Conservation (phyloP, 2,888 invertebrate species). For the Chalcosyrphus nemorum region DNA sequence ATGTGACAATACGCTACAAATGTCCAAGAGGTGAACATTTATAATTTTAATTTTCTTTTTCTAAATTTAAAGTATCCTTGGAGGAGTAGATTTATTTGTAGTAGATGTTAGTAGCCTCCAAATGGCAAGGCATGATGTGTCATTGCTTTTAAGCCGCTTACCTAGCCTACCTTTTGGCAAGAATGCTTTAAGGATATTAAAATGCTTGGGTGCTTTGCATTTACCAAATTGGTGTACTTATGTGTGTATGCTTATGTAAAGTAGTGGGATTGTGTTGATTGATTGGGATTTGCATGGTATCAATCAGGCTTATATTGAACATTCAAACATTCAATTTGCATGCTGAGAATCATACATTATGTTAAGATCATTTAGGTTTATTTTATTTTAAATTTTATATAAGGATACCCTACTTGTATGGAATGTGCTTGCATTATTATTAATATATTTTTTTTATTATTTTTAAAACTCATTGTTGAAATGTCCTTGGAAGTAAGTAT, state of each 20-base stretch:
- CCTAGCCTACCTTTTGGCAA: too few relatives aligned
- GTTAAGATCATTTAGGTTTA: neutral
- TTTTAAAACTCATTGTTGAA: too few relatives aligned
- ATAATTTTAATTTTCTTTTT: slow-evolving; percentile 23
- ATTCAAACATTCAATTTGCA: slow-evolving; percentile 6
- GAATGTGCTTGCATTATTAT: too few relatives aligned
- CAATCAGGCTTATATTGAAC: neutral
- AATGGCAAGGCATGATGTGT: slow-evolving; percentile 34
- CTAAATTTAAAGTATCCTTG: slow-evolving; percentile 4
- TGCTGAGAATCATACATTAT: neutral
- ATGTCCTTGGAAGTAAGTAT: too few relatives aligned
- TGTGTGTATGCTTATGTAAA: neutral
- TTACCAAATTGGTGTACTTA: neutral
- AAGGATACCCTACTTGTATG: too few relatives aligned
- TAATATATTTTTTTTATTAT: too few relatives aligned
- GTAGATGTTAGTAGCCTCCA: slow-evolving; percentile 39
- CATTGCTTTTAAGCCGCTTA: slow-evolving; percentile 13
- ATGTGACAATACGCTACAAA: slow-evolving; percentile 95
- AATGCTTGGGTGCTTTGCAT: neutral
- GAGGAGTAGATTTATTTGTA: slow-evolving; percentile 36
- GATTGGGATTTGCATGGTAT: slow-evolving; percentile 17
- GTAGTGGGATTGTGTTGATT: neutral
- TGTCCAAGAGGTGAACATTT: slow-evolving; percentile 89
- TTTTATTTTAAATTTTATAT: neutral
- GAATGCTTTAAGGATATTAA: slow-evolving; percentile 21